Evolutionary conservation across 2,888 invertebrate genomes (phyloP).

Genomic region (Candidula unifasciata): DNA sequence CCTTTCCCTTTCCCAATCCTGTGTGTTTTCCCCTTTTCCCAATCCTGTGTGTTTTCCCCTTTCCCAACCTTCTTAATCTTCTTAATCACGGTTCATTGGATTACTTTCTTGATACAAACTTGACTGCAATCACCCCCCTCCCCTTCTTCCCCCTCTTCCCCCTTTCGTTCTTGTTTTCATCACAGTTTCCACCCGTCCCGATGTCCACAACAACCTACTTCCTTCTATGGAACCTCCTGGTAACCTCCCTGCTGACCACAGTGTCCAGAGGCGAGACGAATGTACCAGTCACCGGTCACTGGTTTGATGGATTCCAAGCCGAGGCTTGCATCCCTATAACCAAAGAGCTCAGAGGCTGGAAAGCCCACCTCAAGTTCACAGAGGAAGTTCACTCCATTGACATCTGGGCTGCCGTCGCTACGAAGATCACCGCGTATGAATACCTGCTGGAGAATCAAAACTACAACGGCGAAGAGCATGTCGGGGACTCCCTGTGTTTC

Average conservation of each 20-base stretch:
- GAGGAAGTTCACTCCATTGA: slow-evolving; percentile 58
- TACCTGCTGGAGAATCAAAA: slow-evolving; percentile 57
- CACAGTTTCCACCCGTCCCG: neutral
- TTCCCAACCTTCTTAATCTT: too few species aligned
- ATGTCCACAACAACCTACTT: neutral
- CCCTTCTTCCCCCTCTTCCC: too few species aligned
- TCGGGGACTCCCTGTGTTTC: slow-evolving; percentile 55
- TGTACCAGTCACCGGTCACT: slow-evolving; percentile 50
- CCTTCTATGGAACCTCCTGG: neutral
- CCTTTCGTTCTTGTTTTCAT: too few species aligned
- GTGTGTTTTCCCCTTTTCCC: too few species aligned
- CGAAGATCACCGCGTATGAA: slow-evolving; percentile 52
- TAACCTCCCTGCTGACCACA: neutral
- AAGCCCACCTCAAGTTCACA: slow-evolving; percentile 59
- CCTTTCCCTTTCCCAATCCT: too few species aligned
- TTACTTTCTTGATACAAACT: too few species aligned
- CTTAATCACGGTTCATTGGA: too few species aligned
- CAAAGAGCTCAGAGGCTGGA: slow-evolving; percentile 62
- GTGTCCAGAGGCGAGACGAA: slow-evolving; percentile 1
- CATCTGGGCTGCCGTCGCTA: slow-evolving; percentile 57
- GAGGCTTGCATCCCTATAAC: slow-evolving; percentile 55
- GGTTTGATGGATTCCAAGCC: slow-evolving; percentile 60
- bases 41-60: too few species aligned
- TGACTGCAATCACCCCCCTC: too few species aligned
- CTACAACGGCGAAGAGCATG: slow-evolving; percentile 55